Evolutionary conservation across 2,888 invertebrate genomes (phyloP), one percentile per base, ranked within the genome.

Genomic region (Torymus aiolomorphi): DNA sequence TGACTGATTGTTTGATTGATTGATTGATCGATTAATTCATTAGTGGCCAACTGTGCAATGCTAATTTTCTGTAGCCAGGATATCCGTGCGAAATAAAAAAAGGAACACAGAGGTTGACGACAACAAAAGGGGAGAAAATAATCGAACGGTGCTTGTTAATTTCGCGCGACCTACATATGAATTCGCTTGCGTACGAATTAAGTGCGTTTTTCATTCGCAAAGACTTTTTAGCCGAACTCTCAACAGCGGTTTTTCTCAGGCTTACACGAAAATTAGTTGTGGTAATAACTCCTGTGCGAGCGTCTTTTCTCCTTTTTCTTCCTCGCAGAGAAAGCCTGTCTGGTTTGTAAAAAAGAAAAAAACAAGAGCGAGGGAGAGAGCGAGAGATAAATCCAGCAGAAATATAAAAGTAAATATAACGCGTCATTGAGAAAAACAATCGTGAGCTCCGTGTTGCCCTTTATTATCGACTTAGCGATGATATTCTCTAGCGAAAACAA

Each of bases 391-490:
- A 12, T 42, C 42, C 42, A 42, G 42, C 42, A 42, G 11, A 16
- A 71, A 49, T 52, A 66, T 57, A 75, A 49, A 11, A 54, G 18
- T 14, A 61, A 54, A 56, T 54, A 69, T 63, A 77, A 75, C 61
- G 62, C 65, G 67, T 78, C 78, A 81, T 81, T 20, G 72, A 57
- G 73, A 76, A 76, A 78, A 76, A 76, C 63, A 69, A 76, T 70
- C 52, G 70, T 54, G 54, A 75, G 80, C 65, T 80, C 80, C 77
- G 77, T 71, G 59, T 76, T 74, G 75, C 77, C 74, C 79, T 82
- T 80, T 74, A 76, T 81, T 79, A 76, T 80, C 75, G 59, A 80
- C 62, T 80, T 80, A 77, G 80, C 61, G 69, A 76, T 80, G 51
- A 74, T 76, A 76, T 76, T 78, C 73, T 73, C 62, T 80, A 82